phyloP scores from a whole-genome alignment of 2,113 vertebrate genomes.

The Halichoeres trimaculatus region DNA sequence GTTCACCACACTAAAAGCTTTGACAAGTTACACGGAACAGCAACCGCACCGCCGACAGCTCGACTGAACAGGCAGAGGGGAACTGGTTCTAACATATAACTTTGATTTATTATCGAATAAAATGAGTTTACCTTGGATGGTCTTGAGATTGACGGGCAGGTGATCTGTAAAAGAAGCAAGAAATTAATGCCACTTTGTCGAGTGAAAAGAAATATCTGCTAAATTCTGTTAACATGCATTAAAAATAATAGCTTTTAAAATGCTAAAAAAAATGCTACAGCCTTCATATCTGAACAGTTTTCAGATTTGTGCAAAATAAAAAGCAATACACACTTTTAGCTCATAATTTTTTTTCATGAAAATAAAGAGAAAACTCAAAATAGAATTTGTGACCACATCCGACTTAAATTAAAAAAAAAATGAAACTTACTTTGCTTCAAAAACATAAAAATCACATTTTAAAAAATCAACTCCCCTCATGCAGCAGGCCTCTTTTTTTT shows the following conservation, averaged over 20 bases:
- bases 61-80: not conserved
- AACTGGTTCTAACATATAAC: not conserved
- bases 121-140: conserved; percentile 51
- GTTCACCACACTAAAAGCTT: conserved; percentile 64
- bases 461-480: too few relatives aligned
- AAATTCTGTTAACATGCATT: not conserved
- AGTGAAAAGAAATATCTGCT: too few relatives aligned
- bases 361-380: too few relatives aligned
- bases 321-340: not conserved
- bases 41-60: conserved; percentile 31
- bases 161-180: conserved; percentile 36
- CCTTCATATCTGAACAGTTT: not conserved
- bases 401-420: not conserved
- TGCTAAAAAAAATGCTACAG: not conserved
- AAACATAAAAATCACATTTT: not conserved
- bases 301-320: not conserved
- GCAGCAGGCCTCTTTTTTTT: conserved; percentile 15
- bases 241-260: not conserved
- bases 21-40: conserved; percentile 57
- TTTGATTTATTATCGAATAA: not conserved
- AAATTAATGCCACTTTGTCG: not conserved
- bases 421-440: not conserved
- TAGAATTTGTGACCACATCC: not conserved
- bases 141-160: not conserved
- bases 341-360: too few relatives aligned